Conservation (phyloP, 2,797 vertebrate species). For the Gephyroberyx darwinii region DNA sequence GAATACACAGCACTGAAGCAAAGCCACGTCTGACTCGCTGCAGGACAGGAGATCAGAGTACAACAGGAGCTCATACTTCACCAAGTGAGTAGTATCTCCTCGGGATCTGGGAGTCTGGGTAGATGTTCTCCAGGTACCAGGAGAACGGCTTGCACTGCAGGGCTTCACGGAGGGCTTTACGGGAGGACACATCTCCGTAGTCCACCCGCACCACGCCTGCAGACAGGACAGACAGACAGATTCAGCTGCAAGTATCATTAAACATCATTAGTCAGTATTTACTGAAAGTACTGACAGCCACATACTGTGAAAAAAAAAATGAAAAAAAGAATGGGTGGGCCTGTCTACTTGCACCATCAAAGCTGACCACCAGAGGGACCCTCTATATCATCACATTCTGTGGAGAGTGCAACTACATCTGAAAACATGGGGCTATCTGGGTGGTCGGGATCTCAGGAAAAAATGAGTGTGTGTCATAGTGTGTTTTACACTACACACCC, state of each 20-base stretch:
- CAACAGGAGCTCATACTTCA: slow-evolving; percentile 86
- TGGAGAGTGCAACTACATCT: not conserved
- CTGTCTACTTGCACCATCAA: slow-evolving; percentile 45
- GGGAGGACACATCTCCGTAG: slow-evolving; percentile 92
- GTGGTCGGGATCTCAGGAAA: not conserved
- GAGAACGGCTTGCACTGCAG: slow-evolving; percentile 95
- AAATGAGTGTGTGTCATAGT: not conserved
- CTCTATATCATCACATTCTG: slow-evolving; percentile 32
- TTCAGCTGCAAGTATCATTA: slow-evolving; percentile 9
- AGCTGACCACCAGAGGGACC: slow-evolving; percentile 74
- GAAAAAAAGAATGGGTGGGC: not conserved
- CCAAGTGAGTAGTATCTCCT: slow-evolving; percentile 98
- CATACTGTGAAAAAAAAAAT: no score
- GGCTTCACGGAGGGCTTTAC: slow-evolving; percentile 89
- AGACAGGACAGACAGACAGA: slow-evolving; percentile 7
- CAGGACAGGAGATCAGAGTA: slow-evolving; percentile 55
- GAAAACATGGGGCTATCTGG: slow-evolving; percentile 24
- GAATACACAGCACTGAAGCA: slow-evolving; percentile 27
- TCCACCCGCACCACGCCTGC: slow-evolving; percentile 96
- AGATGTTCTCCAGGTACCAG: slow-evolving; percentile 98
- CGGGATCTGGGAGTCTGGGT: slow-evolving; percentile 98
- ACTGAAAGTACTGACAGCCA: not conserved
- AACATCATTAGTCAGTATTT: slow-evolving; percentile 5
- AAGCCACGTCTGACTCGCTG: slow-evolving; percentile 49
- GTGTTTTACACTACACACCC: slow-evolving; percentile 6